These are phyloP conservation scores for Phymorhynchus buccinoides DNA, from an alignment of 1,140 invertebrate genomes.

Conservation along the genomic window DNA sequence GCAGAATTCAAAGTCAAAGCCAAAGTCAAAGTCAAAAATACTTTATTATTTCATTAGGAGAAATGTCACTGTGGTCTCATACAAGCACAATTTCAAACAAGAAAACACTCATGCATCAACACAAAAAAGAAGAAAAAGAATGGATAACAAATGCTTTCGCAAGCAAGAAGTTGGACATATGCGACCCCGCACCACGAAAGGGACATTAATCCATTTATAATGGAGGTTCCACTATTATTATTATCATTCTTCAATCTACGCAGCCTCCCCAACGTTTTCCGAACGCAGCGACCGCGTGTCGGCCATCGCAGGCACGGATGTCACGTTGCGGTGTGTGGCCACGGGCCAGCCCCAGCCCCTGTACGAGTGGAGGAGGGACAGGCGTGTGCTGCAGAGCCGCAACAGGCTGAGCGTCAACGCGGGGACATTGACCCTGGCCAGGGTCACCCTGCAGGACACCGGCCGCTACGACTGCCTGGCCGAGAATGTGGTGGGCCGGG, in stretches of 20 bases:
- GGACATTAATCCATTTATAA: too few species aligned
- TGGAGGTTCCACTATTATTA: too few species aligned
- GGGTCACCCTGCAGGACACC: conserved; percentile 81
- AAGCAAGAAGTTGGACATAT: too few species aligned
- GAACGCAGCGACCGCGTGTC: conserved; percentile 84
- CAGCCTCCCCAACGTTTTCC: conserved; percentile 75
- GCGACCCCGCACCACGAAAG: too few species aligned
- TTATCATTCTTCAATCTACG: not conserved
- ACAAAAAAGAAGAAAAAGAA: too few species aligned
- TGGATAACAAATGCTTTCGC: too few species aligned
- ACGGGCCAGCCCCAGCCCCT: conserved; percentile 84
- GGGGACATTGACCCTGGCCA: conserved; percentile 86
- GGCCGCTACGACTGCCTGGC: conserved; percentile 93
- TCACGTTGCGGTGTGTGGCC: conserved; percentile 86
- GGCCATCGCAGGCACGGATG: conserved; percentile 80
- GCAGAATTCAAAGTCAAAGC: too few species aligned
- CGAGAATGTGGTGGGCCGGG: conserved; percentile 80
- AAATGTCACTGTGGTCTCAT: too few species aligned
- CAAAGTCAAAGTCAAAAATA: too few species aligned
- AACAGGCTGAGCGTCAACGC: conserved; percentile 68
- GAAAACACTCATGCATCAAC: too few species aligned
- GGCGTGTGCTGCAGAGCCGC: conserved; percentile 74
- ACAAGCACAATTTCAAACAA: too few species aligned
- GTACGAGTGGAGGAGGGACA: conserved; percentile 88
- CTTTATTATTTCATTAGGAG: too few species aligned